phyloP scores from a whole-genome alignment of 2,888 invertebrate species.

The Linnaemya tessellans region DNA sequence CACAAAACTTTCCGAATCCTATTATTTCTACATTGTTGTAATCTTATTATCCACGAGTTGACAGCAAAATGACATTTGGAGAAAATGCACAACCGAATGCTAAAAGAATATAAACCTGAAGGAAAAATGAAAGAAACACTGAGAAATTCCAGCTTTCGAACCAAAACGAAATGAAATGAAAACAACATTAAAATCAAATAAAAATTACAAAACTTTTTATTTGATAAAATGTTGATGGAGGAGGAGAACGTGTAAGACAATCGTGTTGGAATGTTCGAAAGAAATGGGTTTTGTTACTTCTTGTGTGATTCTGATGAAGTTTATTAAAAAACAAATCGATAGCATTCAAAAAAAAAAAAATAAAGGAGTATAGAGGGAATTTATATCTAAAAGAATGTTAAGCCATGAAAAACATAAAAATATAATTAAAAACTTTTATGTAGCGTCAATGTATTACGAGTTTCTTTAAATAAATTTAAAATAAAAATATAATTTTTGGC shows the following conservation, averaged over 20 bases:
- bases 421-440: constrained; percentile 45
- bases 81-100: constrained; percentile 73
- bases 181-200: constrained; percentile 65
- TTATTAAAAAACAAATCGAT: constrained; percentile 49
- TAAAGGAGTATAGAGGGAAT: constrained; percentile 18
- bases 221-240: not conserved
- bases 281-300: constrained; percentile 12
- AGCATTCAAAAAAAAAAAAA: not conserved
- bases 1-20: constrained; percentile 79
- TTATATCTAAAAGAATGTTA: constrained; percentile 40
- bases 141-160: constrained; percentile 36
- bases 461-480: not conserved
- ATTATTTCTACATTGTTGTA: constrained; percentile 82
- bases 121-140: not conserved
- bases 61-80: constrained; percentile 82
- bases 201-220: constrained; percentile 9
- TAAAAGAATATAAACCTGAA: constrained; percentile 54
- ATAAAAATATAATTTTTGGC: not conserved
- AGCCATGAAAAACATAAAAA: constrained; percentile 41
- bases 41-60: constrained; percentile 82
- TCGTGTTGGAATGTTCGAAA: constrained; percentile 19
- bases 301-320: constrained; percentile 49
- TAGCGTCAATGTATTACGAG: not conserved
- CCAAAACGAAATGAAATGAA: constrained; percentile 64
- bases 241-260: constrained; percentile 10